phyloP scores from a whole-genome alignment of 2,797 vertebrate genomes.

The Podarcis siculus region DNA sequence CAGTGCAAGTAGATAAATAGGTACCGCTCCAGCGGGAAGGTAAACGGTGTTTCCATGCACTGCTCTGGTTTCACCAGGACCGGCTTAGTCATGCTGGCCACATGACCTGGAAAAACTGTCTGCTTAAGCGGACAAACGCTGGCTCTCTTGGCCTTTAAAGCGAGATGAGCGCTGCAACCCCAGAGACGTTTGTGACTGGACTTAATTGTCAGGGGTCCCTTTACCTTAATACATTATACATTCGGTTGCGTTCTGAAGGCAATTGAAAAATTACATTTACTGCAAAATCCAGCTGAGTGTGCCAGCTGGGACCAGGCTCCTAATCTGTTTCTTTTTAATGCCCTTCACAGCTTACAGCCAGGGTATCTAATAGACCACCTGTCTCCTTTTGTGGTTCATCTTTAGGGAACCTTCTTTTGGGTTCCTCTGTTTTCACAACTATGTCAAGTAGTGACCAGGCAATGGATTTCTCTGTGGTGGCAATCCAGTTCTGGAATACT shows the following conservation, averaged over 20 bases:
- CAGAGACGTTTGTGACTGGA: too few relatives aligned
- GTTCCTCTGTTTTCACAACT: background rate
- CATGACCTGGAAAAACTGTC: too few relatives aligned
- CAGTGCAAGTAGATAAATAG: too few relatives aligned
- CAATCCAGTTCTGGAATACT: background rate
- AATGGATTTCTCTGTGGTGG: background rate
- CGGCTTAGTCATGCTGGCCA: too few relatives aligned
- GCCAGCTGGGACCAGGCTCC: background rate
- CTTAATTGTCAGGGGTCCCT: too few relatives aligned
- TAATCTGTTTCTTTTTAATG: too few relatives aligned
- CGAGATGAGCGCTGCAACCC: too few relatives aligned
- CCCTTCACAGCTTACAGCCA: background rate
- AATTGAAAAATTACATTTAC: background rate
- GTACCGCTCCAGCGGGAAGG: too few relatives aligned
- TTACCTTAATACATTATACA: background rate
- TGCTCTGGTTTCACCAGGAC: too few relatives aligned
- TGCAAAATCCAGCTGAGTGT: background rate
- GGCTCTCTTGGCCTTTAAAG: too few relatives aligned
- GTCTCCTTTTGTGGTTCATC: background rate
- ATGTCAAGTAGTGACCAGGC: background rate
- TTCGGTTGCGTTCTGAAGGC: background rate
- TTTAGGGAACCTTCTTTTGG: background rate
- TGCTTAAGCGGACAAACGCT: too few relatives aligned
- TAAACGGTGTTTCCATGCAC: too few relatives aligned
- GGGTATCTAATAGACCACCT: background rate